These are phyloP conservation scores for Sebastes jordani DNA, from an alignment of 2,797 vertebrate species.

Conservation along the genomic window DNA sequence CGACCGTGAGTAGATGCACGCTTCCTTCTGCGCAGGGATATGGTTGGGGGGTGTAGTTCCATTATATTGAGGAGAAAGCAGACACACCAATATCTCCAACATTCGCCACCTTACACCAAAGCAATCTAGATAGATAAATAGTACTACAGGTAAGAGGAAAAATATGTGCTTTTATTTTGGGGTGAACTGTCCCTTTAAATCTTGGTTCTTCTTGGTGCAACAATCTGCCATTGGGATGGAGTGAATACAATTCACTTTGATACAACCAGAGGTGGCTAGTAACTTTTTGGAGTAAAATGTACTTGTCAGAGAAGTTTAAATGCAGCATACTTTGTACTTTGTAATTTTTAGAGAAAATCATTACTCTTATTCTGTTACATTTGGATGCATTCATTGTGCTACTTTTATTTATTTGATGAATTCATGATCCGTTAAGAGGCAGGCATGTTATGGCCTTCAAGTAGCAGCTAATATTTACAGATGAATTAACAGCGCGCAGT, in stretches of 20 bases:
- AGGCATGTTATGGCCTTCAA: too few relatives aligned
- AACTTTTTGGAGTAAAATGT: too few relatives aligned
- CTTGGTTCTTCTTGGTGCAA: background rate
- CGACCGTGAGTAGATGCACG: background rate
- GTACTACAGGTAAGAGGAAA: background rate
- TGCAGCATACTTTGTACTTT: too few relatives aligned
- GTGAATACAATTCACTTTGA: background rate
- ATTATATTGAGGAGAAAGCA: background rate
- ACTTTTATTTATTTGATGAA: too few relatives aligned
- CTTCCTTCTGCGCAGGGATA: background rate
- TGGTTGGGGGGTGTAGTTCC: background rate
- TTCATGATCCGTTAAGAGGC: too few relatives aligned
- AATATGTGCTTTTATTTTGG: background rate
- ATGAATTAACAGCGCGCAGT: too few relatives aligned
- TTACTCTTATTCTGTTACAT: too few relatives aligned
- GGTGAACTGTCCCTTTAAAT: background rate
- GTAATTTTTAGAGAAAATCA: too few relatives aligned
- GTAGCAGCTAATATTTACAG: too few relatives aligned
- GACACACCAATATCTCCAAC: background rate
- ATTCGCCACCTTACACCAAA: background rate
- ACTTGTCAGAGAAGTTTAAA: too few relatives aligned
- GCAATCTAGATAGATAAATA: background rate
- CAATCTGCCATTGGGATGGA: background rate
- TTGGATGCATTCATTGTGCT: too few relatives aligned
- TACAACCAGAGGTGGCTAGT: background rate